Conservation (phyloP, 2,797 vertebrate species). For the Pantherophis alleghaniensis region DNA sequence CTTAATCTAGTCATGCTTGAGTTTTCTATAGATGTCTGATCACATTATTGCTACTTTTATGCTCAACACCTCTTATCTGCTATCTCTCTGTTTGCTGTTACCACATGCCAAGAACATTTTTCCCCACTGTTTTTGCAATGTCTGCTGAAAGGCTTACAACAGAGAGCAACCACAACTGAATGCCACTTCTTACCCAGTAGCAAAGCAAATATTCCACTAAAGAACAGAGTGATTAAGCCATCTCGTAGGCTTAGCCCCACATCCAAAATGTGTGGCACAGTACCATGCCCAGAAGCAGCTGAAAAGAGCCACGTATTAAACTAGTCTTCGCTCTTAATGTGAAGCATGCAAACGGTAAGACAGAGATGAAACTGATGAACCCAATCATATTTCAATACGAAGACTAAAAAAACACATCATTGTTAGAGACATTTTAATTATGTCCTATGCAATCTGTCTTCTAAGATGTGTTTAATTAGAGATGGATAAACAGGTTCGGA, state of each 20-base stretch:
- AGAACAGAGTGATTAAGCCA: background rate
- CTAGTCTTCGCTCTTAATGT: background rate
- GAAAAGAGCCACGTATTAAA: background rate
- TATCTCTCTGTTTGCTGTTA: background rate
- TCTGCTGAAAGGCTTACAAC: background rate
- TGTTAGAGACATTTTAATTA: conserved; percentile 42
- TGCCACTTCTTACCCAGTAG: background rate
- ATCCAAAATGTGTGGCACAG: background rate
- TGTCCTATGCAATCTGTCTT: conserved; percentile 46
- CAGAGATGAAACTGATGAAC: conserved; percentile 45
- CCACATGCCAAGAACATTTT: background rate
- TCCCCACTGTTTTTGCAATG: background rate
- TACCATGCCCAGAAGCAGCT: conserved; percentile 3
- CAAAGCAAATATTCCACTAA: background rate
- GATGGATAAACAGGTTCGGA: conserved; percentile 63
- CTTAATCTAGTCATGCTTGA: background rate
- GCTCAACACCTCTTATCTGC: background rate
- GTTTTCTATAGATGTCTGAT: background rate
- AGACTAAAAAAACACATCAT: conserved; percentile 57
- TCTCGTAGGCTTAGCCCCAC: background rate
- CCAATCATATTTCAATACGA: conserved; percentile 52
- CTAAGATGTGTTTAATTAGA: conserved; percentile 56
- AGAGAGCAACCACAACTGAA: background rate
- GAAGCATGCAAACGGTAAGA: conserved; percentile 17
- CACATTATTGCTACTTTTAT: background rate